Percentiles rank a stretch among this genome's conserved stretches.
Evolutionary conservation across 1,140 invertebrate species (phyloP).

Genomic region (Aphis craccivora): DNA sequence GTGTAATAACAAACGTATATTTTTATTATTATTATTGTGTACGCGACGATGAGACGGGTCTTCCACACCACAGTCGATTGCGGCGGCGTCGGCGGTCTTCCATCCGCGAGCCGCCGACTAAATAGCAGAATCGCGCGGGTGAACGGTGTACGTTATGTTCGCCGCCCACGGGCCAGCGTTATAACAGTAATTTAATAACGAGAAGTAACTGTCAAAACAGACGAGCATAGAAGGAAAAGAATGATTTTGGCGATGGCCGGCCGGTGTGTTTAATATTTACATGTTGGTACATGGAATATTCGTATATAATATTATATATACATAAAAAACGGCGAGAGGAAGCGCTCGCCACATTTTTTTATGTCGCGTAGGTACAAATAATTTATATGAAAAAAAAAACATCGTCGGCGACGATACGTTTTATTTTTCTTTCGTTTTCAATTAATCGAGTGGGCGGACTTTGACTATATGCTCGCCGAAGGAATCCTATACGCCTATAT

Average conservation of each 20-base stretch:
- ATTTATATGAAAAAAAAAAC: not conserved
- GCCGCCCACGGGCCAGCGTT: not conserved
- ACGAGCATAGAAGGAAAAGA: not conserved
- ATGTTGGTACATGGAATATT: too few relatives aligned
- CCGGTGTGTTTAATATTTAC: too few relatives aligned
- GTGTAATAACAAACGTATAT: not conserved
- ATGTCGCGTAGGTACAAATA: not conserved
- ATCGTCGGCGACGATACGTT: not conserved
- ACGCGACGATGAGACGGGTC: too few relatives aligned
- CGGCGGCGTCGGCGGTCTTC: not conserved
- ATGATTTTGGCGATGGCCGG: not conserved
- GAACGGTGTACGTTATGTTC: not conserved
- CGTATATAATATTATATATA: too few relatives aligned
- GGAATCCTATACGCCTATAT: not conserved
- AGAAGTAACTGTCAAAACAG: not conserved
- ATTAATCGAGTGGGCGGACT: conserved; percentile 4
- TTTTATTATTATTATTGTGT: too few relatives aligned
- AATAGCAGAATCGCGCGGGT: not conserved
- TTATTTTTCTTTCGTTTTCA: not conserved
- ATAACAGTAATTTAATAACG: not conserved
- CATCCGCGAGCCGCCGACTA: not conserved
- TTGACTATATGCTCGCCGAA: not conserved
- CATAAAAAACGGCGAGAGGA: not conserved
- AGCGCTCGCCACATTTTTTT: not conserved
- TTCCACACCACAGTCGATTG: too few relatives aligned